Evolutionary conservation across 2,113 vertebrate genomes (phyloP).

Genomic region (Nannospalax galili): DNA sequence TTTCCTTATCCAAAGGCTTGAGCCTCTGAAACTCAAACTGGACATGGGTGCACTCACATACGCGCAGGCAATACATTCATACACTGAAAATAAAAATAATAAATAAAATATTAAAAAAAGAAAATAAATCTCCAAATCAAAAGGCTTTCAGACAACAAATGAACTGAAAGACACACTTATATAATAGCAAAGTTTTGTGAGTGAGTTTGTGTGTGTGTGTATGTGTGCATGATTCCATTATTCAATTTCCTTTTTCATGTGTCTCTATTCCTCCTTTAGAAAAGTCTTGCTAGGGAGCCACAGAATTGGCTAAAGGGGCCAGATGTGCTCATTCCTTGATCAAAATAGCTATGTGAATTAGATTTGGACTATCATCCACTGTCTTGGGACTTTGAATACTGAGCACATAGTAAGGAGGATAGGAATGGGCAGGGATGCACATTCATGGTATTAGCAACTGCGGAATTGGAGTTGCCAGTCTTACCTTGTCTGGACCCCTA

Average conservation of each 20-base stretch:
- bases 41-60: too few species aligned
- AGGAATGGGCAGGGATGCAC: neutral
- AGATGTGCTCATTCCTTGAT: neutral
- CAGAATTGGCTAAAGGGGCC: neutral
- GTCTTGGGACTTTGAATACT: neutral
- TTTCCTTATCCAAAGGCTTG: neutral
- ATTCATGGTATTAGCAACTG: too few species aligned
- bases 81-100: too few species aligned
- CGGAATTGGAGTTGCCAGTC: neutral
- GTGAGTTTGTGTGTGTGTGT: neutral
- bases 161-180: neutral
- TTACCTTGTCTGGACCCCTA: neutral
- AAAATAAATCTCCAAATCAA: slow-evolving; percentile 12
- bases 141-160: slow-evolving; percentile 4
- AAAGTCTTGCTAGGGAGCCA: neutral
- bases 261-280: neutral
- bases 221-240: neutral
- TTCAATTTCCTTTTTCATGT: neutral
- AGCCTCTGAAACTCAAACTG: slow-evolving; percentile 29
- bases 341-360: neutral
- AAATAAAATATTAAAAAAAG: neutral
- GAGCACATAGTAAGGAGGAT: neutral
- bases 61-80: too few species aligned
- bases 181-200: neutral
- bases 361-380: neutral